Evolutionary conservation across 2,888 invertebrate species (phyloP), one percentile per base, ranked within the genome.

Genomic region (Hyposoter dolosus): DNA sequence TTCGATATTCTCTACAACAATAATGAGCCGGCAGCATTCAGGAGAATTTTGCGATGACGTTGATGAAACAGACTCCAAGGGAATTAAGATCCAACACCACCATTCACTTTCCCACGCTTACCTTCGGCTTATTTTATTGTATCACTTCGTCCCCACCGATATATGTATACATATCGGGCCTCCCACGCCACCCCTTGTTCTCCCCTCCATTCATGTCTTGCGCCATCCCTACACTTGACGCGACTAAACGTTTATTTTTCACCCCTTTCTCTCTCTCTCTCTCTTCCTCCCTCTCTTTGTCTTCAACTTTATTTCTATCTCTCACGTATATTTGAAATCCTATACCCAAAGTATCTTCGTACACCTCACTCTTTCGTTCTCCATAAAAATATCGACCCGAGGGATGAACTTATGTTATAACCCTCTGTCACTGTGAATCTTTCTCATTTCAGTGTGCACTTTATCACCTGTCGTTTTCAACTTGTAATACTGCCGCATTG

Each of bases 271-370:
- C 17, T 47, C 35, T 17, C 47, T 35, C 43, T 28, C 43, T 43
- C 28, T 6, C 17, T 47, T 65, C 17, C 63, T 63, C 28, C 32
- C 35, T n/a, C 69, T 23, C 28, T 50, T 43, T 76, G 45, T 23
- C 60, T 32, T 17, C n/a, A 19, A 45, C 60, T 76, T 40, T 28
- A 35, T 65, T 76, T 40, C 56, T 50, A 45, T 65, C 76, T 6
- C 47, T 32, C 32, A 45, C 23, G 66, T 76, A 28, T 23, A 56
- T 76, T 47, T 69, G 78, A 56, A 69, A 69, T 69, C 43, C 78
- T 78, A 68, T 69, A 69, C n/a, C 56, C 78, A 69, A 60, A 68
- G 78, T 56, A 66, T 66, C 66, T 50, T 77, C 66, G n/a, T 77
- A 69, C 69, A 78, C 28, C 45, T 56, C 78, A 32, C 50, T 66